Conservation (phyloP, 2,797 vertebrate genomes). For the Gallinago nigripennis region DNA sequence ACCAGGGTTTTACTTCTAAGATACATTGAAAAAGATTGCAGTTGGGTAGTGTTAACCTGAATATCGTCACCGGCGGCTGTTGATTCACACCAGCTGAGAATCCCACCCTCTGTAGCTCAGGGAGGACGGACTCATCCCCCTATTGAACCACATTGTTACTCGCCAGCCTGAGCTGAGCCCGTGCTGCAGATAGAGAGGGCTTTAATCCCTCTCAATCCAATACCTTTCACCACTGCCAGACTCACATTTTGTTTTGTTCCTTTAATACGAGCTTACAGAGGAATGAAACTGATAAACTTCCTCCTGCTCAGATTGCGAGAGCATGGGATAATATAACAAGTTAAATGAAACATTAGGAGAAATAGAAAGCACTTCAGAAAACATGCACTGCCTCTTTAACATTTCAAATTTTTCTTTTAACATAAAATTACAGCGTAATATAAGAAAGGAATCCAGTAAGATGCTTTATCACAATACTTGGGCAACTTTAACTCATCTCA, state of each 20-base stretch:
- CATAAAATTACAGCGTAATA: slow-evolving; percentile 74
- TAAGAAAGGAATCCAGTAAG: slow-evolving; percentile 67
- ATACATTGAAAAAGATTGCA: not conserved
- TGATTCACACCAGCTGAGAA: not conserved
- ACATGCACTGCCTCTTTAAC: slow-evolving; percentile 71
- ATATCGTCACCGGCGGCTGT: not conserved
- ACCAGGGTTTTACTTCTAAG: not conserved
- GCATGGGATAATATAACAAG: slow-evolving; percentile 52
- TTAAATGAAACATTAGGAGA: slow-evolving; percentile 65
- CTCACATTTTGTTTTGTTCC: slow-evolving; percentile 24
- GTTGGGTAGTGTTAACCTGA: not conserved
- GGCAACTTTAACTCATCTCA: slow-evolving; percentile 83
- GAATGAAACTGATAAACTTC: slow-evolving; percentile 41
- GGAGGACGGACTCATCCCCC: not conserved
- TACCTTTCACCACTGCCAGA: not conserved
- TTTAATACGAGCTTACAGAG: not conserved
- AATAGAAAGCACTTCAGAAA: slow-evolving; percentile 59
- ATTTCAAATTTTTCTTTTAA: slow-evolving; percentile 74
- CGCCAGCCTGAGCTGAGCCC: not conserved
- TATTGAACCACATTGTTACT: not conserved
- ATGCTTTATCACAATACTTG: slow-evolving; percentile 79
- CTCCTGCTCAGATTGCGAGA: not conserved
- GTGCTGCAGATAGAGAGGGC: not conserved
- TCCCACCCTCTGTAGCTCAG: not conserved
- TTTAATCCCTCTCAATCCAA: slow-evolving; percentile 4